Percentiles rank a stretch among this genome's conserved stretches.
These are phyloP conservation scores for Pempheris klunzingeri DNA, from an alignment of 2,797 vertebrate genomes.

Conservation along the genomic window DNA sequence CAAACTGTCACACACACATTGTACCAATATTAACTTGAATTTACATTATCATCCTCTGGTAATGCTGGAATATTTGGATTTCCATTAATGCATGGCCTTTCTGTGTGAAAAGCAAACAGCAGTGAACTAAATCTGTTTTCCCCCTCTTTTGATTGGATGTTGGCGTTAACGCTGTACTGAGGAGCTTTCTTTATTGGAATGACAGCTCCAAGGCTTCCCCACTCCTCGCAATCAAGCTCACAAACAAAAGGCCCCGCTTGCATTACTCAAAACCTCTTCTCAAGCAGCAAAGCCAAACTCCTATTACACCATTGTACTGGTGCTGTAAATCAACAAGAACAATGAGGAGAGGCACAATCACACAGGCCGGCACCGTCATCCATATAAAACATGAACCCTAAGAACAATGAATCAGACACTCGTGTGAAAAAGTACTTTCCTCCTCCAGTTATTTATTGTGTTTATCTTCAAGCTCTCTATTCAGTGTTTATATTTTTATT, in stretches of 20 bases:
- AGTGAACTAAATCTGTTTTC: conserved; percentile 83
- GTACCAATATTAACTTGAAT: conserved; percentile 89
- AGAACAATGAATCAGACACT: conserved; percentile 77
- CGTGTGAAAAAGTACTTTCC: conserved; percentile 65
- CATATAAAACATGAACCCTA: conserved; percentile 75
- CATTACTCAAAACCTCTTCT: conserved; percentile 83
- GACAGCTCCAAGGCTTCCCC: conserved; percentile 82
- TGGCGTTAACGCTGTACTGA: conserved; percentile 76
- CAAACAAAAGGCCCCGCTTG: conserved; percentile 84
- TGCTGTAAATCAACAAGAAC: conserved; percentile 85
- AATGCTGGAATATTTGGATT: conserved; percentile 89
- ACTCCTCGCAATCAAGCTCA: conserved; percentile 80
- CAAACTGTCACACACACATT: conserved; percentile 88
- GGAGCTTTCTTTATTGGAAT: conserved; percentile 82
- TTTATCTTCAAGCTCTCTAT: conserved; percentile 66
- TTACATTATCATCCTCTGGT: conserved; percentile 90
- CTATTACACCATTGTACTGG: conserved; percentile 80
- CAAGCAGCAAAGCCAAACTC: conserved; percentile 80
- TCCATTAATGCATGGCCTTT: conserved; percentile 84
- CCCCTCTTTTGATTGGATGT: conserved; percentile 77
- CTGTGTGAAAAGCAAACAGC: conserved; percentile 82
- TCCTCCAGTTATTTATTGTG: conserved; percentile 76
- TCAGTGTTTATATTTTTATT: conserved; percentile 69
- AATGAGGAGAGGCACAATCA: conserved; percentile 78
- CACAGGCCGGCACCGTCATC: conserved; percentile 71